Evolutionary conservation across 1,140 invertebrate genomes (phyloP), one percentile per base, ranked within the genome.

Genomic region (Drosophila eugracilis): DNA sequence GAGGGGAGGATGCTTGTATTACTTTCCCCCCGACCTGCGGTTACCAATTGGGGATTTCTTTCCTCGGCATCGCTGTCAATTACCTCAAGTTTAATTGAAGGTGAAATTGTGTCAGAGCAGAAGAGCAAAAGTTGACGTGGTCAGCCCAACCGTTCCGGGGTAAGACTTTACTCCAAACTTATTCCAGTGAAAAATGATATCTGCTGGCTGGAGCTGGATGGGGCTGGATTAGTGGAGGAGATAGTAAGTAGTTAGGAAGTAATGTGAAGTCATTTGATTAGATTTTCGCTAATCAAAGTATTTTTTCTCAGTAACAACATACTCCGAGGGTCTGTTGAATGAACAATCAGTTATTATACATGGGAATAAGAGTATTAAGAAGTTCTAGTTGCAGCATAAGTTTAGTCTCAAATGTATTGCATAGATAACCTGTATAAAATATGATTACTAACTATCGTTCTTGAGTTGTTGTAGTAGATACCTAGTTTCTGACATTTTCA

Each of bases 41-140:
- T 44, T 85, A 50, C 74, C 73, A 74, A 69, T 72, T 30, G 49
- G 34, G 52, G 36, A 71, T 81, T 78, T 81, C 63, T 55, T 76
- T 73, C 72, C 54, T n/a, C 30, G 22, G 60, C 71, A 71, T 71
- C 76, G 73, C 39, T 63, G 78, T 78, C 83, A 86, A 86, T 88
- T 88, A 86, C 78, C 84, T 75, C 69, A 86, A 86, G 83, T 86
- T 86, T 86, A 86, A 86, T 88, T 86, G 83, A 86, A 86, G 84
- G 84, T 86, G 83, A 86, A 86, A 86, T 88, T 78, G 65, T 58
- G 78, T 74, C 47, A 53, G 57, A 52, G 42, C 32, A 24, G 34
- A 45, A 45, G 49, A 63, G 47, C 26, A 53, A 70, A 80, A 70
- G 47, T 75, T 75, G 58, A 75, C 85, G 80, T 79, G 79, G 75